phyloP scores from a whole-genome alignment of 1,140 invertebrate species.

The Sycophaga agraensis region DNA sequence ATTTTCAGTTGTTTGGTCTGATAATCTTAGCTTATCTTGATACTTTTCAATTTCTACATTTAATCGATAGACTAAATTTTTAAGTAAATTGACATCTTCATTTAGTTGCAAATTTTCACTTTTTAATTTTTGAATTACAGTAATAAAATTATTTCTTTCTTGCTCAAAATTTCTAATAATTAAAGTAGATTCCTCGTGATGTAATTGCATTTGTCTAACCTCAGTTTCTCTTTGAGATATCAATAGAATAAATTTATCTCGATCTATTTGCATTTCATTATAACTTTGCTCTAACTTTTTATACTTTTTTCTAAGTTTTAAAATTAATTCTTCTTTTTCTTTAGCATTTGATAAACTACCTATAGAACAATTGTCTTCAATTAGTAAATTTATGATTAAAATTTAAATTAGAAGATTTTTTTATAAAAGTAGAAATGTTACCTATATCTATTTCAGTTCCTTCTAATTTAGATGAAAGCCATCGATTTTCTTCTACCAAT shows the following conservation, averaged over 20 bases:
- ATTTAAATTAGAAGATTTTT: neutral
- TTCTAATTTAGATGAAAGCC: conserved; percentile 44
- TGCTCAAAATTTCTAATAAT: conserved; percentile 38
- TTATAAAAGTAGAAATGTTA: conserved; percentile 23
- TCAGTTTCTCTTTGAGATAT: conserved; percentile 42
- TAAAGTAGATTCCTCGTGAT: conserved; percentile 37
- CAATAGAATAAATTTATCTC: conserved; percentile 32
- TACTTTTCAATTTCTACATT: conserved; percentile 69
- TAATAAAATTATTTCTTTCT: conserved; percentile 36
- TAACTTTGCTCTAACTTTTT: conserved; percentile 43
- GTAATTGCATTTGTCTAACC: conserved; percentile 35
- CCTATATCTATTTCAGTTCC: conserved; percentile 37
- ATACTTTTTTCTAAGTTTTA: conserved; percentile 41
- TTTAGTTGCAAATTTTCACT: conserved; percentile 58
- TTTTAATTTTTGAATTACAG: conserved; percentile 44
- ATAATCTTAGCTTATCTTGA: conserved; percentile 63
- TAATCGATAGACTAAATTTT: conserved; percentile 67
- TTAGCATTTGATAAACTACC: conserved; percentile 23
- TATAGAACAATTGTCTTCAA: neutral
- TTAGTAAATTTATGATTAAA: neutral
- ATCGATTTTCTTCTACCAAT: conserved; percentile 47
- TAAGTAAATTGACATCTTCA: conserved; percentile 66
- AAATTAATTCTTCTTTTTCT: conserved; percentile 37
- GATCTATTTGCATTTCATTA: conserved; percentile 32
- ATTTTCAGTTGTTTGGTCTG: conserved; percentile 32